These are phyloP conservation scores for Ophthalmolycus amberensis DNA, from an alignment of 2,113 vertebrate species.

Conservation along the genomic window DNA sequence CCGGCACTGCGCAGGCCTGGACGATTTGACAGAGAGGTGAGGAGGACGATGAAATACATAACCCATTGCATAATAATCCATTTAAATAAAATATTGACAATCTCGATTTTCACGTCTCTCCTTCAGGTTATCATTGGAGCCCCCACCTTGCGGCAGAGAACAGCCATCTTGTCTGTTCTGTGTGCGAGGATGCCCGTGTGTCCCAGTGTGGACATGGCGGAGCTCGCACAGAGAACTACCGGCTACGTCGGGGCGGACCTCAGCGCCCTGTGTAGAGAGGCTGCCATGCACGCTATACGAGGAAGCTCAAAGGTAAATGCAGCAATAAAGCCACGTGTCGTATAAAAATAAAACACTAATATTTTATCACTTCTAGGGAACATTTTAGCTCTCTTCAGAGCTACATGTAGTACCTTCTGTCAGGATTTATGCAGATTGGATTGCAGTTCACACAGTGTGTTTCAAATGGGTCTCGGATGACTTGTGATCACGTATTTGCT, in stretches of 20 bases:
- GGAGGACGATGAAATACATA: neutral
- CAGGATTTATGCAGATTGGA: neutral
- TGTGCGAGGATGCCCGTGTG: conserved; percentile 87
- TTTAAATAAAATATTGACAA: neutral
- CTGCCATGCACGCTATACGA: conserved; percentile 89
- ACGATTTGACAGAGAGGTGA: conserved; percentile 94
- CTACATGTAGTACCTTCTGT: neutral
- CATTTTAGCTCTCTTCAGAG: neutral
- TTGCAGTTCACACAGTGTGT: neutral
- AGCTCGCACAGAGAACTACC: conserved; percentile 89
- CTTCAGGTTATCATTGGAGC: conserved; percentile 90
- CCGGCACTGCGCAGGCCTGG: conserved; percentile 92
- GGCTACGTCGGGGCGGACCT: conserved; percentile 96
- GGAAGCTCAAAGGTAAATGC: conserved; percentile 82
- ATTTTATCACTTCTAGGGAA: neutral
- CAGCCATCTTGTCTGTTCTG: conserved; percentile 87
- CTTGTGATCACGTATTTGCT: neutral
- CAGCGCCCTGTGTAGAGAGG: conserved; percentile 92
- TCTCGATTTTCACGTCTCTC: neutral
- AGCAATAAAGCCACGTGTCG: accelerated
- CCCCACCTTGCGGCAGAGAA: conserved; percentile 89
- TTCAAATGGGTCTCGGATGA: neutral
- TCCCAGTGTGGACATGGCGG: conserved; percentile 76
- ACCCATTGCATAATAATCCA: neutral
- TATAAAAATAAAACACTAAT: neutral